Evolutionary conservation across 2,888 invertebrate species (phyloP), one percentile per base, ranked within the genome.

Genomic region (Dastarcus helophoroides): DNA sequence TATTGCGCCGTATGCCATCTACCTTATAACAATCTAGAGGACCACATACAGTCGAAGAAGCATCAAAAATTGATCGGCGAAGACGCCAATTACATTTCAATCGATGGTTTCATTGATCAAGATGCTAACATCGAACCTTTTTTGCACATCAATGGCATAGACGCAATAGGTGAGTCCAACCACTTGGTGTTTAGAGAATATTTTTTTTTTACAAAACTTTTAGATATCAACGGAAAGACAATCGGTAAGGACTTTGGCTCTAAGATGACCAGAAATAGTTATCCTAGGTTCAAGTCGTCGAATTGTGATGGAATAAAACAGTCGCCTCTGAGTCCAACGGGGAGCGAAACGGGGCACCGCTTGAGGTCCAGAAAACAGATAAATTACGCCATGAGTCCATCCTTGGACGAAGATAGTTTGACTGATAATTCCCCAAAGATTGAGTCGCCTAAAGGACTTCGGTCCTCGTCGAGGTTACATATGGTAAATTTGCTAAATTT

Each of bases 1-100:
- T 83, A 79, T 52, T 84, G 83, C 63, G 82, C 84, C 62, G 78
- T 85, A 58, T 85, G 85, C 58, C 79, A 78, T 52, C 63, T 73
- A 27, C 79, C 80, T 47, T 85, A 81, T 58, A 69, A 68, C 35
- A 77, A 76, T 50, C 64, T 80, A 8, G 69, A 71, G 9, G 68
- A 76, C 39, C 85, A 85, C 51, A 63, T 82, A 11, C 74, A 77
- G 41, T 79, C 79, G 15, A 77, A 79, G 44, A 74, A 76, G 46
- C 85, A 85, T 60, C 62, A 75, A 32, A 73, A 74, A 40, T 79
- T 81, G 57, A 77, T 79, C 16, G 71, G 74, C 32, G 79, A 84
- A 56, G 73, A 76, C 46, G 69, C 71, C 41, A 82, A 83, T 59
- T 85, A 79, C 58, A 64, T 80, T 21, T 73, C 79, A 5, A 62